A percentile compares a stretch with the other conserved stretches of the same genome.
Conservation (phyloP, 1,140 invertebrate genomes). For the Listronotus oregonensis region DNA sequence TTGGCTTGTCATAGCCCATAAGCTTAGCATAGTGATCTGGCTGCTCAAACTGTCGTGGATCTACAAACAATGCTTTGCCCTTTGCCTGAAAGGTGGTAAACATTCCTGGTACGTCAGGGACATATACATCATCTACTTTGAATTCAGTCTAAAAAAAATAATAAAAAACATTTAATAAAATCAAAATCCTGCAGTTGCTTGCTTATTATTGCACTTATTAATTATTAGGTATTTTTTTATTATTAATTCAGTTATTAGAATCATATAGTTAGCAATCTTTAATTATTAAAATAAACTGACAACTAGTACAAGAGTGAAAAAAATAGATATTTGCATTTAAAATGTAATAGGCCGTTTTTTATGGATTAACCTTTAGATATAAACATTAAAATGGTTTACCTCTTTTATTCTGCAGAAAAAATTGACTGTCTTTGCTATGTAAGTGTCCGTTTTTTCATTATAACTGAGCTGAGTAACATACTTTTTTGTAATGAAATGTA, state of each 20-base stretch:
- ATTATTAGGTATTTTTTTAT: too few relatives aligned
- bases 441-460: slow-evolving; percentile 65
- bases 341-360: too few relatives aligned
- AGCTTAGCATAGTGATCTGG: slow-evolving; percentile 77
- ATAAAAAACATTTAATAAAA: neutral
- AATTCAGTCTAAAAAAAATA: slow-evolving; percentile 71
- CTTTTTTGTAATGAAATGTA: slow-evolving; percentile 83
- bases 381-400: too few relatives aligned
- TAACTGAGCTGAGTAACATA: slow-evolving; percentile 82
- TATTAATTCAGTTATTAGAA: too few relatives aligned
- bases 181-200: too few relatives aligned
- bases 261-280: too few relatives aligned
- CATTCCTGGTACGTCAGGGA: slow-evolving; percentile 79
- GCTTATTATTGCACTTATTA: too few relatives aligned
- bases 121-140: slow-evolving; percentile 72
- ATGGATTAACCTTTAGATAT: too few relatives aligned
- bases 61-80: slow-evolving; percentile 75
- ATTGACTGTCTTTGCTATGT: slow-evolving; percentile 71
- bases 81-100: slow-evolving; percentile 79
- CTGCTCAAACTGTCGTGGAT: slow-evolving; percentile 70
- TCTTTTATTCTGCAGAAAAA: slow-evolving; percentile 68
- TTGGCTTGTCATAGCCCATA: slow-evolving; percentile 89
- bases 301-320: too few relatives aligned
- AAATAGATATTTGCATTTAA: too few relatives aligned
- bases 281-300: too few relatives aligned